Evolutionary conservation across 2,888 invertebrate species (phyloP), one percentile per base, ranked within the genome.

Genomic region (Galerucella pusilla): DNA sequence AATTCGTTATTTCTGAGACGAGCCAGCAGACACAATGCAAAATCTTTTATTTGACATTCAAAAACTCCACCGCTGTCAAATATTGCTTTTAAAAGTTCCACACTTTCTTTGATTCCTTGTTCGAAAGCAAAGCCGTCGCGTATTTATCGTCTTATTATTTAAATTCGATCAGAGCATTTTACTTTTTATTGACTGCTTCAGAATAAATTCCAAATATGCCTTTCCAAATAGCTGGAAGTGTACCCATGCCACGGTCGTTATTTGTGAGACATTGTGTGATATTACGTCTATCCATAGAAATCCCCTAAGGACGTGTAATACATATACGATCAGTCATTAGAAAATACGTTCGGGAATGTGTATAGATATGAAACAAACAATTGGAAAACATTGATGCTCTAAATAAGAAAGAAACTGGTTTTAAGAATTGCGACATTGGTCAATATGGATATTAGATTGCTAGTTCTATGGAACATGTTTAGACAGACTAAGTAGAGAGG

Each of bases 261-360:
- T 82, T 83, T 83, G 81, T 79, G 77, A 74, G 79, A 80, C 79
- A 81, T 82, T 81, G 81, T 57, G 25, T 2, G 77, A 79, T 78
- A 77, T 77, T 79, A 81, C 81, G 81, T 81, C 82, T 81, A 81
- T 80, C 77, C 83, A 82, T 82, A 81, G 82, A 81, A n/a, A 59
- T 61, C 49, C 63, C 61, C 16, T 10, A n/a, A 61, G 10, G 70
- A 52, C 61, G n/a, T 25, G 45, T 68, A 35, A 63, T 10, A n/a
- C 9, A 42, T 9, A 35, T 42, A 45, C 45, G 42, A 12, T 45
- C 64, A n/a, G 45, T n/a, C 16, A 64, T 7, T 42, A 16, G 46
- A 49, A 16, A 16, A 65, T 20, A 65, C 64, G n/a, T 65, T 65
- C 46, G 46, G 20, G 20, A 16, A 42, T 61, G 42, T 7, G 61